phyloP scores from a whole-genome alignment of 2,797 vertebrate species.

The Pseudomugil gertrudae region DNA sequence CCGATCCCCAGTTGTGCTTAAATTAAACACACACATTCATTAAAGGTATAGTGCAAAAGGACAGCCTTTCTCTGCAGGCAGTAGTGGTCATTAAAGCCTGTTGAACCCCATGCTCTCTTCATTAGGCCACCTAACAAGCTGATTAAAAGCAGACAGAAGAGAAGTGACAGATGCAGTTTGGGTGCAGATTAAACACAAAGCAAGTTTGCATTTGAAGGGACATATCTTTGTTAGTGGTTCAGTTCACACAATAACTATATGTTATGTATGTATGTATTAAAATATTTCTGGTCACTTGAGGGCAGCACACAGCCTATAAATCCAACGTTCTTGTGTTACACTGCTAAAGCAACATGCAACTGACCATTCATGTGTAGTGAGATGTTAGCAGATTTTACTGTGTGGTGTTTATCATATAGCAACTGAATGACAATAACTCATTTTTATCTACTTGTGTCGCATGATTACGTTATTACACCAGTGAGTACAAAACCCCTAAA shows the following conservation, averaged over 20 bases:
- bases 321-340: background rate
- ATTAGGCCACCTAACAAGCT: slow-evolving; percentile 64
- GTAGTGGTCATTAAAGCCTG: slow-evolving; percentile 66
- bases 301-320: background rate
- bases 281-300: background rate
- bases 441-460: too few relatives aligned
- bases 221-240: background rate
- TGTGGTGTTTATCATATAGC: too few relatives aligned
- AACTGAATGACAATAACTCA: too few relatives aligned
- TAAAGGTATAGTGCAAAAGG: slow-evolving; percentile 66
- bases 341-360: background rate
- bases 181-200: background rate
- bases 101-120: slow-evolving; percentile 60
- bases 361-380: background rate
- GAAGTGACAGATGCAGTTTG: slow-evolving; percentile 37
- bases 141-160: slow-evolving; percentile 49
- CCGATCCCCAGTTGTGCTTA: slow-evolving; percentile 71
- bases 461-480: too few relatives aligned
- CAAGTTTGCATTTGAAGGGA: background rate
- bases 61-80: slow-evolving; percentile 77
- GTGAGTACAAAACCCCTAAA: too few relatives aligned
- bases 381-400: background rate
- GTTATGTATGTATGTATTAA: background rate
- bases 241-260: too few relatives aligned
- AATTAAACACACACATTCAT: slow-evolving; percentile 82